Conservation (phyloP, 1,140 invertebrate genomes). For the Drosophila murphyi region DNA sequence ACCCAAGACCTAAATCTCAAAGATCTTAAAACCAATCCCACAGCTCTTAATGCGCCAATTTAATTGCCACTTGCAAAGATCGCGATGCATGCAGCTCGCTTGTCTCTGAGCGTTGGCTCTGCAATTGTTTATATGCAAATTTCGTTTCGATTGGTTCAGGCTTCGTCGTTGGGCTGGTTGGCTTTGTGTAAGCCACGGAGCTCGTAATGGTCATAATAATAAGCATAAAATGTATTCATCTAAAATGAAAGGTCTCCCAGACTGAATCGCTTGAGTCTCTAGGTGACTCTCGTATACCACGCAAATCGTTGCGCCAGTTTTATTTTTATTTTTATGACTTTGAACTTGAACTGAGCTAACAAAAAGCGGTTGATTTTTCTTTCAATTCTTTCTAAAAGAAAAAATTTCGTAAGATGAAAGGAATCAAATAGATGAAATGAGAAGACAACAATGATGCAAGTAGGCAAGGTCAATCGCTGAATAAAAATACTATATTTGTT, state of each 20-base stretch:
- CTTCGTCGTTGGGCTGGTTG: constrained; percentile 13
- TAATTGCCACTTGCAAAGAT: constrained; percentile 56
- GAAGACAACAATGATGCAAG: constrained; percentile 1
- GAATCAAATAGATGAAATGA: not conserved
- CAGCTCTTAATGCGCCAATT: constrained; percentile 71
- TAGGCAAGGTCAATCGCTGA: constrained; percentile 3
- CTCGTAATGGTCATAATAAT: constrained; percentile 51
- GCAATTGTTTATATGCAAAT: constrained; percentile 78
- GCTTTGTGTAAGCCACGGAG: constrained; percentile 32
- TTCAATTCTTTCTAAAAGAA: constrained; percentile 13
- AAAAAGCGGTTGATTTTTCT: constrained; percentile 26
- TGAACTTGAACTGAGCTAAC: constrained; percentile 72
- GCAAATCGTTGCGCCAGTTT: constrained; percentile 65
- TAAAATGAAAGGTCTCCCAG: constrained; percentile 71
- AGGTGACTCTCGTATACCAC: constrained; percentile 14
- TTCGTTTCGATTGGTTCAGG: constrained; percentile 57
- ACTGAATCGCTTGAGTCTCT: constrained; percentile 28
- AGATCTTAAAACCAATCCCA: constrained; percentile 13
- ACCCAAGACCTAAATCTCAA: not conserved
- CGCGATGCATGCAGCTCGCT: constrained; percentile 13
- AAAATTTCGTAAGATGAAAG: constrained; percentile 52
- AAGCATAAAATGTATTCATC: constrained; percentile 66
- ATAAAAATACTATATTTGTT: not conserved
- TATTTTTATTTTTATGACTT: constrained; percentile 67
- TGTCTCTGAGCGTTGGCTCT: constrained; percentile 22